These are phyloP conservation scores for Formica selysi DNA, from an alignment of 1,140 invertebrate species.

Conservation along the genomic window DNA sequence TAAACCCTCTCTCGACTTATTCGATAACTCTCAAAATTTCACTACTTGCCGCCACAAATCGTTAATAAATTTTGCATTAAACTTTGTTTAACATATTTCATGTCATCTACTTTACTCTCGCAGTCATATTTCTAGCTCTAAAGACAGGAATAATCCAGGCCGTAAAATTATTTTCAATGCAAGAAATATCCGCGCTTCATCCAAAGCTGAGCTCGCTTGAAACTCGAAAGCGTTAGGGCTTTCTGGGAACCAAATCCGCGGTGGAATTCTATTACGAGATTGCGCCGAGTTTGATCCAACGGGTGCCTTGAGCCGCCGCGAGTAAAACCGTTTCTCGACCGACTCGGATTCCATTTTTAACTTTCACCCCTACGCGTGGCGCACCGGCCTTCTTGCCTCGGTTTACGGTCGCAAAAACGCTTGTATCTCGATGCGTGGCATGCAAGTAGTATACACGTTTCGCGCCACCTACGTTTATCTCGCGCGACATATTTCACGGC, in stretches of 20 bases:
- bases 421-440: neutral
- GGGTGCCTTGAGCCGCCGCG: conserved; percentile 16
- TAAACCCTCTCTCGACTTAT: neutral
- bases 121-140: conserved; percentile 22
- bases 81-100: conserved; percentile 1
- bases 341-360: conserved; percentile 54
- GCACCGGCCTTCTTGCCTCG: neutral
- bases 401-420: neutral
- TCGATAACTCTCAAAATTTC: neutral
- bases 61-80: neutral
- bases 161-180: conserved; percentile 45
- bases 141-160: conserved; percentile 43
- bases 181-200: conserved; percentile 57
- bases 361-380: neutral
- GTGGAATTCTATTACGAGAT: conserved; percentile 63
- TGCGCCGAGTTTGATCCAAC: conserved; percentile 56
- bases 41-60: neutral
- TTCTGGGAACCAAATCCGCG: conserved; percentile 44
- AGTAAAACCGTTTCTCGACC: conserved; percentile 5
- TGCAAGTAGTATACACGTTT: neutral
- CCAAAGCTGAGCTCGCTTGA: conserved; percentile 49
- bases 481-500: conserved; percentile 74
- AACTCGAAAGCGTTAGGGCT: conserved; percentile 61
- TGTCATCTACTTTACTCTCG: neutral
- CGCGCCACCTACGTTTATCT: conserved; percentile 69